Percentiles rank a stretch among this genome's conserved stretches.
These are phyloP conservation scores for Euspilapteryx auroguttella DNA, from an alignment of 2,888 invertebrate genomes.

Conservation along the genomic window DNA sequence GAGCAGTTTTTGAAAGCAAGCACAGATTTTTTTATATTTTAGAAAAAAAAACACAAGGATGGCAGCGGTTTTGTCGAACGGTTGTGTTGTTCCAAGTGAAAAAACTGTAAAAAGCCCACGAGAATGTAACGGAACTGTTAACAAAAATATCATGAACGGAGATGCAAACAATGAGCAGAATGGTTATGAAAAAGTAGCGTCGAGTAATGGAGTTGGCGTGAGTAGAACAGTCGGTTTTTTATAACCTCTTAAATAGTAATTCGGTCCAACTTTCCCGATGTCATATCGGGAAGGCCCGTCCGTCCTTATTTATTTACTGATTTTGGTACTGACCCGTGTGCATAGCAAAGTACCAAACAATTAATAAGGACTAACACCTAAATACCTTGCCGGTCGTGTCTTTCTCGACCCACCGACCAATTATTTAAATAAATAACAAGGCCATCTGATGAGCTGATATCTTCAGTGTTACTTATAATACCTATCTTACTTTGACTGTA, in stretches of 20 bases:
- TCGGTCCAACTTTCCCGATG: slow-evolving; percentile 4
- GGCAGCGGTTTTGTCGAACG: slow-evolving; percentile 21
- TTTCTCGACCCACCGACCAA: too few species aligned
- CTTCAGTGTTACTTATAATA: too few species aligned
- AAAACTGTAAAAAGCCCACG: not conserved
- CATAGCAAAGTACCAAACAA: too few species aligned
- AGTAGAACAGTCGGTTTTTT: slow-evolving; percentile 23
- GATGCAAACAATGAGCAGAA: slow-evolving; percentile 23
- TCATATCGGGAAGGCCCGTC: not conserved
- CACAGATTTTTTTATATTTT: too few species aligned
- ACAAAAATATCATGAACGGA: slow-evolving; percentile 18
- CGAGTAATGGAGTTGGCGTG: slow-evolving; percentile 26
- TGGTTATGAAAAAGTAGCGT: slow-evolving; percentile 21
- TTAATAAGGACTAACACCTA: too few species aligned
- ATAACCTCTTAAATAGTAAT: slow-evolving; percentile 12
- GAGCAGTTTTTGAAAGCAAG: too few species aligned
- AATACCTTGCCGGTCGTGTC: too few species aligned
- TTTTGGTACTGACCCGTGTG: too few species aligned
- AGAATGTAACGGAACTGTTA: not conserved
- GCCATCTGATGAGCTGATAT: too few species aligned
- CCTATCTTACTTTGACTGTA: too few species aligned
- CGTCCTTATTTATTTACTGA: too few species aligned
- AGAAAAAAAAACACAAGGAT: slow-evolving; percentile 27
- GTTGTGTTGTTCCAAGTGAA: slow-evolving; percentile 11
- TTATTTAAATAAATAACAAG: too few species aligned